Base-by-base conservation (phyloP, 2,797 vertebrate species). In the Spea hammondii region DNA sequence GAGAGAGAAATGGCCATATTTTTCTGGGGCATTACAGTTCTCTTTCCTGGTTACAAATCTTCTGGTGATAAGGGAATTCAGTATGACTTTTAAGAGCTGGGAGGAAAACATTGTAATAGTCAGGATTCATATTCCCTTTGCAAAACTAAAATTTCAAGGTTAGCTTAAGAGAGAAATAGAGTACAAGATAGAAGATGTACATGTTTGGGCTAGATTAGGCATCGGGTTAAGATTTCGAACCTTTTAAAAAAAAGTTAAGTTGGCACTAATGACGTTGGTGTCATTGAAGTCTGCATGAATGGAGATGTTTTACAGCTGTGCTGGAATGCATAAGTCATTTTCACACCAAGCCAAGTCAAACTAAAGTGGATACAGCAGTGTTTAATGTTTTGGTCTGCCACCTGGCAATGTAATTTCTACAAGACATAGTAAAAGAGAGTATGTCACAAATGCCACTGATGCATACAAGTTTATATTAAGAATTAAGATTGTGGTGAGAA, bases 91-190 rank as follows among this genome's bases (percentile, higher is more conserved):
- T 65, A 79, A 57, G 64, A 74, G 65, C 77, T 68, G 47, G 72
- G 65, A 74, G 44, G 49, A 70, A 69, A 79, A 74, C 14, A 54
- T 44, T 54, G 65, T 44, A 74, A 57, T 47, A 70, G 72, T 69
- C 72, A 74, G 53, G 65, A 74, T 54, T 69, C 65, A 64, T 70
- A 74, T 74, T 66, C 77, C 78, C 72, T 69, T 62, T 71, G 49
- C 65, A 74, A 74, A 74, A 74, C 69, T 74, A 54, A 79, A 79
- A 79, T 79, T 74, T 65, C 65, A 79, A 79, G 78, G 78, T 79
- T 79, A 74, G 48, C n/a, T 10, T 55, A 74, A 69, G 46, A 79
- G 57, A 32, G 69, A 45, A 64, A 72, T 51, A 53, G 17, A 69
- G 47, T 5, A 6, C 45, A 47, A 74, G 48, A 64, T 51, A 57